Percentiles rank a stretch among this genome's conserved stretches.
These are phyloP conservation scores for Notarius quadriscutis DNA, from an alignment of 2,113 vertebrate species.

Conservation along the genomic window DNA sequence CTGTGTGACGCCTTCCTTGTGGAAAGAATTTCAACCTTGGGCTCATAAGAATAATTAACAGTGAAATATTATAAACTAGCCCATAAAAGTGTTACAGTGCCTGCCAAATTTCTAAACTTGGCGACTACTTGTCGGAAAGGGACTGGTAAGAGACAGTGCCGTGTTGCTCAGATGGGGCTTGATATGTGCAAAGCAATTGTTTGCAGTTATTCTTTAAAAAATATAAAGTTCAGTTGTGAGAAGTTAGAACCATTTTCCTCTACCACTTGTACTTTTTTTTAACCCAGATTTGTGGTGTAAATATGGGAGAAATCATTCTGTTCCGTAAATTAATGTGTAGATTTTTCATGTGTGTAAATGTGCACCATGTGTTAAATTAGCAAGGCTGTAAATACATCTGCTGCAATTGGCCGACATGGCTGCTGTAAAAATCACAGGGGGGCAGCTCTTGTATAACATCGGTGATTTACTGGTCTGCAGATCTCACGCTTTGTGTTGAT, in stretches of 20 bases:
- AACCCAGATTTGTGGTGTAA: constrained; percentile 22
- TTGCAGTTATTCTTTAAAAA: constrained; percentile 27
- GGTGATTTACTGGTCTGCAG: constrained; percentile 73
- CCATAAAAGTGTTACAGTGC: constrained; percentile 55
- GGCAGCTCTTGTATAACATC: constrained; percentile 74
- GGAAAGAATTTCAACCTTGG: constrained; percentile 60
- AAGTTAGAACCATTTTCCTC: background rate
- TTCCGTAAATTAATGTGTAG: constrained; percentile 42
- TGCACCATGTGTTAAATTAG: constrained; percentile 55
- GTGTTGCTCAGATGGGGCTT: constrained; percentile 30
- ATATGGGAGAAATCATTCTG: constrained; percentile 32
- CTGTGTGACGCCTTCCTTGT: constrained; percentile 52
- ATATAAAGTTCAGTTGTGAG: constrained; percentile 15
- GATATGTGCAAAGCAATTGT: constrained; percentile 47
- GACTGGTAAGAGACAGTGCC: constrained; percentile 22
- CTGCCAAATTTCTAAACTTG: constrained; percentile 57
- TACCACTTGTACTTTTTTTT: background rate
- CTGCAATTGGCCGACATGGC: constrained; percentile 64
- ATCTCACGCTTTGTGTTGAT: constrained; percentile 72
- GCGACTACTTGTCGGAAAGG: constrained; percentile 38
- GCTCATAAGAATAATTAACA: constrained; percentile 64
- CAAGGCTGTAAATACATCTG: constrained; percentile 64
- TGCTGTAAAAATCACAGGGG: constrained; percentile 68
- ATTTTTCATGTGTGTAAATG: constrained; percentile 56
- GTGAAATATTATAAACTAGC: constrained; percentile 70